These are phyloP conservation scores for Trematomus loennbergii DNA, from an alignment of 2,113 vertebrate genomes.

Conservation along the genomic window DNA sequence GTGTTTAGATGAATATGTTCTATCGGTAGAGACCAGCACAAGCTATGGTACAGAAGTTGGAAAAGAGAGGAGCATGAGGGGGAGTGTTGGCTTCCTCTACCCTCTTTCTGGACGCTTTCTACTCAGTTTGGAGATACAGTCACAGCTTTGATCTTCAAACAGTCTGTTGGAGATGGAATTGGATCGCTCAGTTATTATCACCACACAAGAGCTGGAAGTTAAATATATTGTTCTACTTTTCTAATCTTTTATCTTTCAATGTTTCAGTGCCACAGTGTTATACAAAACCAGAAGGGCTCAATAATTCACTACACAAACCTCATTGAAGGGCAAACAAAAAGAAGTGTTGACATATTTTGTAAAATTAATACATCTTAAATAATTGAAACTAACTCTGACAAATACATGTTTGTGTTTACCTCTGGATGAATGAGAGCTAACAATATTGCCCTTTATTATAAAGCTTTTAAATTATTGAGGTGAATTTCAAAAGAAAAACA, in stretches of 20 bases:
- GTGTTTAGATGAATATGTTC: constrained; percentile 11
- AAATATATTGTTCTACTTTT: constrained; percentile 61
- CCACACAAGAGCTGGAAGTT: constrained; percentile 53
- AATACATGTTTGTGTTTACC: constrained; percentile 27
- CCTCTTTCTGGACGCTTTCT: constrained; percentile 54
- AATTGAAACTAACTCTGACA: constrained; percentile 32
- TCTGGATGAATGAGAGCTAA: constrained; percentile 13
- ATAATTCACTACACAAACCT: constrained; percentile 56
- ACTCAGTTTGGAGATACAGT: constrained; percentile 59
- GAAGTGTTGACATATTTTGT: constrained; percentile 33
- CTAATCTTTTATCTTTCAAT: constrained; percentile 66
- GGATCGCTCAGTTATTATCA: constrained; percentile 60
- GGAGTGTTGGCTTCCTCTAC: constrained; percentile 6
- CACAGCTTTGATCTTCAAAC: constrained; percentile 73
- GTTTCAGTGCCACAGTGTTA: constrained; percentile 49
- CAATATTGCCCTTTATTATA: constrained; percentile 6
- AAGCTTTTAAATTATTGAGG: constrained; percentile 40
- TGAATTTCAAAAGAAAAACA: constrained; percentile 15
- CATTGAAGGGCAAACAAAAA: constrained; percentile 15
- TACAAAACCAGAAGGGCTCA: constrained; percentile 49
- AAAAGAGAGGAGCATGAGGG: not conserved
- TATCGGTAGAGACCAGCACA: not conserved
- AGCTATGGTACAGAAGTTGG: not conserved
- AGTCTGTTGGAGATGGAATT: constrained; percentile 62
- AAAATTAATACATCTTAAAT: constrained; percentile 52